A percentile compares a stretch with the other conserved stretches of the same genome.
These are phyloP conservation scores for Orgyia antiqua DNA, from an alignment of 2,888 invertebrate genomes.

Conservation along the genomic window DNA sequence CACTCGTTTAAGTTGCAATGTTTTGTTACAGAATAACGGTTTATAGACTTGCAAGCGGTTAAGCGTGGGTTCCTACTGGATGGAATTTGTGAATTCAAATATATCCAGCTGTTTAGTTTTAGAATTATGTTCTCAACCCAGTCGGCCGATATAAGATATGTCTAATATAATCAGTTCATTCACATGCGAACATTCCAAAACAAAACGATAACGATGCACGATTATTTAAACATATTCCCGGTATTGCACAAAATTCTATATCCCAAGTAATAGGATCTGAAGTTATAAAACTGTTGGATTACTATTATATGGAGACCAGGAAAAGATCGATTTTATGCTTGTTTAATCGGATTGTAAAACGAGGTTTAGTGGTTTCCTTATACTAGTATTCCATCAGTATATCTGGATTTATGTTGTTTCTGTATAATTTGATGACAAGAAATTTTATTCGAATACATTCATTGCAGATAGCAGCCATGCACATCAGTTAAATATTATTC, in stretches of 20 bases:
- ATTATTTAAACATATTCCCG: constrained; percentile 35
- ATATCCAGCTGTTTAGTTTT: constrained; percentile 14
- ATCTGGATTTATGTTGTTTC: constrained; percentile 19
- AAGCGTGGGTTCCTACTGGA: constrained; percentile 28
- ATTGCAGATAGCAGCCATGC: no score
- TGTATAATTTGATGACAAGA: constrained; percentile 16
- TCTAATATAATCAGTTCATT: constrained; percentile 15
- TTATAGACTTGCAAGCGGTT: constrained; percentile 21
- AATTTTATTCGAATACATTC: constrained; percentile 14
- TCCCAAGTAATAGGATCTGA: constrained; percentile 37
- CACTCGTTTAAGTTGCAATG: constrained; percentile 44
- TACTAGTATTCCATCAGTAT: constrained; percentile 18
- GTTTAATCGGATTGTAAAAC: constrained; percentile 31
- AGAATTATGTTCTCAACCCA: constrained; percentile 12
- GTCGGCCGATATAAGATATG: constrained; percentile 11
- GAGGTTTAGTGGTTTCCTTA: constrained; percentile 27
- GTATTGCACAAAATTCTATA: constrained; percentile 33
- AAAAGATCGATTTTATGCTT: constrained; percentile 35
- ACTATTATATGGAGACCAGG: constrained; percentile 34
- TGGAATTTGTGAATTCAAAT: constrained; percentile 34
- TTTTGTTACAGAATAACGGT: constrained; percentile 43
- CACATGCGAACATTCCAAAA: constrained; percentile 18
- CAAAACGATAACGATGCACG: constrained; percentile 26
- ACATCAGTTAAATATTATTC: constrained; percentile 15
- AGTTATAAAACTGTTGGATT: constrained; percentile 43